Base-by-base conservation (phyloP, 1,140 invertebrate species). In the Asbolus verrucosus region DNA sequence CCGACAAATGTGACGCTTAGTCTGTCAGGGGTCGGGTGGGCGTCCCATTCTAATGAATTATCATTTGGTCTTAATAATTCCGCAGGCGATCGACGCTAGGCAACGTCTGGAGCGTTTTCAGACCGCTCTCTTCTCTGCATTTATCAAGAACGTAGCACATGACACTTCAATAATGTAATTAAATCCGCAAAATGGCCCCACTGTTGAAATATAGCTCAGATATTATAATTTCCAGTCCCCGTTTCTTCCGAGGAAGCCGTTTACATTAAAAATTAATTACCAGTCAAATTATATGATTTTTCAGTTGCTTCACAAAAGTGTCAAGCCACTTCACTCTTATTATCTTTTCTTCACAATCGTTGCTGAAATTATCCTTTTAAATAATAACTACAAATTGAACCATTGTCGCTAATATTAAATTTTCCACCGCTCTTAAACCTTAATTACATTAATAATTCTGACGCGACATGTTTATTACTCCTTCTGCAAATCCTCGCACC, bases 111-210 rank as follows among this genome's bases (percentile, higher is more conserved):
- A 67, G 63, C 71, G 60, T 73, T 67, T 72, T 72, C 67, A 68
- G 65, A 67, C 66, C 68, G 67, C 39, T 69, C 71, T 72, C 63
- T 72, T 73, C 67, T 77, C 73, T 75, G 74, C 78, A 79, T 80
- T 80, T 78, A 79, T 80, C 78, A 80, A 79, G 75, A 73, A 77
- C 73, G 75, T 70, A 77, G 77, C 77, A 79, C 77, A 80, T 79
- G 79, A 79, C 78, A 81, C 78, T 81, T 81, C 78, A 79, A 81
- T 81, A 81, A 81, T 78, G 79, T 80, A 81, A 81, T 81, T 81
- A 80, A 81, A 81, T 79, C 78, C 77, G 72, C 79, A 80, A 74
- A 79, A 81, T 77, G 77, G 77, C 78, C 77, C 74, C 71, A 69
- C 73, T 67, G 70, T 74, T 81, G 78, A 81, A 78, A 79, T 79